phyloP scores from a whole-genome alignment of 2,113 vertebrate species.

The Nyctereutes procyonoides region DNA sequence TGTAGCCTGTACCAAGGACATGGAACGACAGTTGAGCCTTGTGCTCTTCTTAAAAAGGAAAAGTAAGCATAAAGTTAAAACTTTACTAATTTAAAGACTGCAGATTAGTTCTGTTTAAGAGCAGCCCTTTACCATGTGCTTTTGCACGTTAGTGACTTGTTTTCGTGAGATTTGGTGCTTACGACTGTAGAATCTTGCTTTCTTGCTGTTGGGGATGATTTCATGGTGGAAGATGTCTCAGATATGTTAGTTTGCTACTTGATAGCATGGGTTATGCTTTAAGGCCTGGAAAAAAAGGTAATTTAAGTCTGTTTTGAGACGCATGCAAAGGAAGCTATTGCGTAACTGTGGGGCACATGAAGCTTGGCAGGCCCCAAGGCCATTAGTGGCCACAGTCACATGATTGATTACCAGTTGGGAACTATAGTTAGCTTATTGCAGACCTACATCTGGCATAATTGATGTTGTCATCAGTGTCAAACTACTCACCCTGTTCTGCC shows the following conservation, averaged over 20 bases:
- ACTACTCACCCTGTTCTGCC: not conserved
- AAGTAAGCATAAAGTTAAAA: conserved; percentile 8
- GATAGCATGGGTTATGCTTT: not conserved
- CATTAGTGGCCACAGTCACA: conserved; percentile 60
- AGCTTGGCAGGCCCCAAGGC: conserved; percentile 70
- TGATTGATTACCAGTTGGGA: conserved; percentile 59
- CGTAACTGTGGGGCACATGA: conserved; percentile 68
- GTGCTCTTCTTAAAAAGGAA: conserved; percentile 13
- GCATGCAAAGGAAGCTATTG: conserved; percentile 77
- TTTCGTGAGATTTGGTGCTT: conserved; percentile 11
- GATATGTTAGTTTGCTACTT: conserved; percentile 42
- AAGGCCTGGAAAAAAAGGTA: conserved; percentile 26
- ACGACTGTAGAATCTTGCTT: not conserved
- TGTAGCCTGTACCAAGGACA: not conserved
- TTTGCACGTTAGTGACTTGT: not conserved
- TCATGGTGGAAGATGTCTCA: not conserved
- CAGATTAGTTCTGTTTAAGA: conserved; percentile 31
- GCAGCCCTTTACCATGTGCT: not conserved
- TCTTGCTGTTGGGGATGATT: not conserved
- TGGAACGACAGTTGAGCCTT: not conserved
- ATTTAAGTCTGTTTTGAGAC: conserved; percentile 60
- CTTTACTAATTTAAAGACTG: not conserved
- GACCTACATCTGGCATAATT: conserved; percentile 52
- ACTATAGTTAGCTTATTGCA: conserved; percentile 56
- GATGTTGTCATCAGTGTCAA: conserved; percentile 40